Evolutionary conservation across 1,140 invertebrate species (phyloP).

Genomic region (Nixonia krombeini): DNA sequence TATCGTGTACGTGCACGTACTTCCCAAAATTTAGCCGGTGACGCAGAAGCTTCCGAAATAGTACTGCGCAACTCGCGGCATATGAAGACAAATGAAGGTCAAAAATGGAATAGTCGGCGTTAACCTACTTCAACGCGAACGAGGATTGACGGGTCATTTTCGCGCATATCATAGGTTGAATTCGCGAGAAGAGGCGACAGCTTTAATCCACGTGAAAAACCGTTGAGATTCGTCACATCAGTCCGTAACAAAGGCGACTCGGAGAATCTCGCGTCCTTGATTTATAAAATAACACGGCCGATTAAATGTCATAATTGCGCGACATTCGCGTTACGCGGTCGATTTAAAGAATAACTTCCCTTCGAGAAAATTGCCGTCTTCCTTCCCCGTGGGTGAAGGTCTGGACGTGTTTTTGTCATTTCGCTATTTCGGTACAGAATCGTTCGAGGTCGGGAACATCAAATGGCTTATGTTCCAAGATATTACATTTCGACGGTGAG

Average conservation of each 20-base stretch:
- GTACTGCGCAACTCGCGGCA: no score
- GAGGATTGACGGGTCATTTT: constrained; percentile 34
- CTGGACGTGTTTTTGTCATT: constrained; percentile 3
- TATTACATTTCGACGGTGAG: constrained; percentile 2
- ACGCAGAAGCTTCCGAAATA: no score
- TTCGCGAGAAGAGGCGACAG: constrained; percentile 9
- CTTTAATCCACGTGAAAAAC: constrained; percentile 13
- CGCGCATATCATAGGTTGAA: constrained; percentile 24
- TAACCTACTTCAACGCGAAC: constrained; percentile 13
- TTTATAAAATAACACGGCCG: no score
- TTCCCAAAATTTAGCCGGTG: no score
- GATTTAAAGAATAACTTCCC: no score
- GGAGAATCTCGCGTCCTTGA: no score
- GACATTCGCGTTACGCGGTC: no score
- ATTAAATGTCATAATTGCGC: no score
- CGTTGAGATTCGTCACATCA: constrained; percentile 25
- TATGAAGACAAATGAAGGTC: constrained; percentile 28
- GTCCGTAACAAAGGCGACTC: constrained; percentile 12
- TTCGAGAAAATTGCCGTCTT: background rate
- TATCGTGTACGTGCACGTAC: no score
- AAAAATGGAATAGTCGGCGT: constrained; percentile 14
- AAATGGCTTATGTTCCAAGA: constrained; percentile 22
- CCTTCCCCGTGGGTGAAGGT: constrained; percentile 6
- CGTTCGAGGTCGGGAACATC: constrained; percentile 7
- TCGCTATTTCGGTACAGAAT: constrained; percentile 2